Base-by-base conservation (phyloP, 2,113 vertebrate species). In the Spea multiplicata region DNA sequence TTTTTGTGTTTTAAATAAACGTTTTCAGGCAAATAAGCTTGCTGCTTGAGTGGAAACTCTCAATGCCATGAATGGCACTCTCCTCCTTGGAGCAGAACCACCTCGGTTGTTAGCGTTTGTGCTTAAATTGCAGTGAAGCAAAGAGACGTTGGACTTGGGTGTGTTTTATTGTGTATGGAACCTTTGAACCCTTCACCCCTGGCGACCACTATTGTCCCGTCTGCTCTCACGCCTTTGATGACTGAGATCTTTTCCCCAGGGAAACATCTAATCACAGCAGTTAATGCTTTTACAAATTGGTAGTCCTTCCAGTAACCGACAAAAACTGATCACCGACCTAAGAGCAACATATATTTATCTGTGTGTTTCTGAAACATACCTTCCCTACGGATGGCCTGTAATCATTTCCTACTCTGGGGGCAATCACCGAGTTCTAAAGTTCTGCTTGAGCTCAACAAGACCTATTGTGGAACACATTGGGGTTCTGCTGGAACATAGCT, bases 161-260 rank as follows among this genome's bases (percentile, higher is more conserved):
- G 52, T 17, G 46, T 59, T 76, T 69, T 68, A 67, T 69, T 69
- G 52, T 76, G 13, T 76, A 49, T 61, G 8, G 50, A 71, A 62
- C 75, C 55, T 77, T 77, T 76, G 66, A 68, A 47, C 74, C 52
- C 44, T 14, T 17, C 8, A 13, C 14, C 53, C 62, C 75, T 6
- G 53, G 45, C 9, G 44, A 46, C 10, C 53, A 69, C 75, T 48
- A 61, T 45, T 70, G 75, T 14, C 9, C 17, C 59, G n/a, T 49
- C 68, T 59, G 12, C 45, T 55, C 17, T 59, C 10, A 30, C 6
- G 44, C 8, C 66, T 70, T 50, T 77, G 53, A 75, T 57, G 50
- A 59, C 61, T 64, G n/a, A 61, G 46, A 16, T n/a, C 5, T 61
- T 61, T 73, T 46, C 71, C 30, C 30, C 61, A 59, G 55, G 46